These are phyloP conservation scores for Campoplex nolae DNA, from an alignment of 2,888 invertebrate species.

Conservation along the genomic window DNA sequence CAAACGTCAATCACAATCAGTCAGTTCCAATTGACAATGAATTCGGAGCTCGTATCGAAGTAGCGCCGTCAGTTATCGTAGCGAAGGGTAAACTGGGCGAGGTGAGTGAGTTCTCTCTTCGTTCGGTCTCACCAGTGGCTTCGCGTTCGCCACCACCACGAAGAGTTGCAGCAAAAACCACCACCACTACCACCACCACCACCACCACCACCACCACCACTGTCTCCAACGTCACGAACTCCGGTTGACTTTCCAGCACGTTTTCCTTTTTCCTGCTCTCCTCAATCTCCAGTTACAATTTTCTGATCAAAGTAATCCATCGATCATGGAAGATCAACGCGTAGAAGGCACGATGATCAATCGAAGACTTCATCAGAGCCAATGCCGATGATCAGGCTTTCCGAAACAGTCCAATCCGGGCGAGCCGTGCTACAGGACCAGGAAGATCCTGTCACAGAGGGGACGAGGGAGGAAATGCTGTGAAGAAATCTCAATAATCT, in stretches of 20 bases:
- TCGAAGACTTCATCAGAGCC: not conserved
- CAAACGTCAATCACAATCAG: conserved; percentile 1
- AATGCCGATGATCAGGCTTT: not conserved
- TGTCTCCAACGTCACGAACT: conserved; percentile 48
- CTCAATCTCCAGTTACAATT: conserved; percentile 40
- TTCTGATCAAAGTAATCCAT: not conserved
- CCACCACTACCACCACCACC: conserved; percentile 48
- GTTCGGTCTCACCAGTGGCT: conserved; percentile 68
- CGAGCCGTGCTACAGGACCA: not conserved
- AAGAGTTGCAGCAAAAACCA: conserved; percentile 49
- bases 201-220: conserved; percentile 24
- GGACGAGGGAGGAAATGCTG: not conserved
- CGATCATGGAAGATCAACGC: not conserved
- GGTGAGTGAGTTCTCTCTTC: conserved; percentile 71
- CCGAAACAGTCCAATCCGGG: not conserved
- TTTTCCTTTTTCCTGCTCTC: not conserved
- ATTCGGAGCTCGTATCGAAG: conserved; percentile 18
- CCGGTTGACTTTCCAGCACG: conserved; percentile 40
- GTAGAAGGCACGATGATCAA: not conserved
- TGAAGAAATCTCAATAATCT: not conserved
- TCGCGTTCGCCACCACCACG: conserved; percentile 63
- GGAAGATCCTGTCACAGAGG: not conserved
- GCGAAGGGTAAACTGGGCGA: conserved; percentile 77
- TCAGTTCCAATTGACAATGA: conserved; percentile 8
- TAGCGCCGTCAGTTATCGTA: conserved; percentile 70